phyloP scores from a whole-genome alignment of 2,888 invertebrate species.

The Sesia apiformis region DNA sequence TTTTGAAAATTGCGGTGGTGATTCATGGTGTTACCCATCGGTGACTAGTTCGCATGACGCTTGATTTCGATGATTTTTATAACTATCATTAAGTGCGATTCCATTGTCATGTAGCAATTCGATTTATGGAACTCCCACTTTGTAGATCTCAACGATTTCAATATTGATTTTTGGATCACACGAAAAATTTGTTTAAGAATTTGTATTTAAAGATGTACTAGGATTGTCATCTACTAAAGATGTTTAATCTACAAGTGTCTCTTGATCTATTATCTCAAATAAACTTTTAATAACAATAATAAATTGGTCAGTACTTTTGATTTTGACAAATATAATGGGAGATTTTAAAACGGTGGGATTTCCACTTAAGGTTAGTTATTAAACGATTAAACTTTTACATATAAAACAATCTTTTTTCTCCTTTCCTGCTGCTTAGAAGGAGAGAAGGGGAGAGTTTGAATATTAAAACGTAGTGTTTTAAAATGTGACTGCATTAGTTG shows the following conservation, averaged over 20 bases:
- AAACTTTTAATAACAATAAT: no score
- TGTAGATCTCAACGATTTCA: no score
- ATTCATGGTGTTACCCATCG: slow-evolving; percentile 2
- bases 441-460: slow-evolving; percentile 67
- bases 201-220: no score
- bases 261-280: no score
- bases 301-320: no score
- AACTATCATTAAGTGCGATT: slow-evolving; percentile 65
- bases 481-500: slow-evolving; percentile 41
- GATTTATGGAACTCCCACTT: slow-evolving; percentile 48
- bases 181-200: no score
- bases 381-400: slow-evolving; percentile 17
- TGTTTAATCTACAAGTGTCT: no score
- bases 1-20: slow-evolving; percentile 16
- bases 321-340: no score
- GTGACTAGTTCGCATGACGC: slow-evolving; percentile 57
- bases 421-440: slow-evolving; percentile 68
- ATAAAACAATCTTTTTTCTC: slow-evolving; percentile 41
- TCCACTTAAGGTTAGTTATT: slow-evolving; percentile 19
- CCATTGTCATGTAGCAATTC: slow-evolving; percentile 73
- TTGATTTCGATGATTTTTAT: slow-evolving; percentile 53
- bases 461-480: slow-evolving; percentile 31
- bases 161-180: no score
- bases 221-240: no score
- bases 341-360: slow-evolving; percentile 14